Conservation (phyloP, 2,797 vertebrate genomes). For the Tapera naevia region DNA sequence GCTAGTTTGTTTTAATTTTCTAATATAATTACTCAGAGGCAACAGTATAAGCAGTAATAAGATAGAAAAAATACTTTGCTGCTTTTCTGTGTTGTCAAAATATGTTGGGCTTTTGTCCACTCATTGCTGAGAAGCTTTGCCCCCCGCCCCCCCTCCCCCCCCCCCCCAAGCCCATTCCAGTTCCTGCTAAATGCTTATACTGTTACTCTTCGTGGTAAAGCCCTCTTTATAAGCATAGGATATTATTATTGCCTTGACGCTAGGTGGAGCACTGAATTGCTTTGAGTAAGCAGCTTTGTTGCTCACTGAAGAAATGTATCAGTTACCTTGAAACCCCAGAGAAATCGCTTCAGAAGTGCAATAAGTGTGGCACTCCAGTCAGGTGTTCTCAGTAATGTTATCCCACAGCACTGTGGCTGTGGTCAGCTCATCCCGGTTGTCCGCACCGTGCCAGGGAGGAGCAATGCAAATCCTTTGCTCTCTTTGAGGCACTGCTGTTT, state of each 20-base stretch:
- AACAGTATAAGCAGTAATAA: neutral
- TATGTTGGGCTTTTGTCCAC: neutral
- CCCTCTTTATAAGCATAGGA: neutral
- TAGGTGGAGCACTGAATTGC: neutral
- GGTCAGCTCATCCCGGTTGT: fast-evolving
- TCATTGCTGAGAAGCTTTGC: neutral
- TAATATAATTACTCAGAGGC: neutral
- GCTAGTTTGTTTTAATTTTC: neutral
- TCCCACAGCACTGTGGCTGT: neutral
- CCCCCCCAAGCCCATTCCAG: neutral
- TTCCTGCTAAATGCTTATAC: neutral
- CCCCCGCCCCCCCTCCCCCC: no score
- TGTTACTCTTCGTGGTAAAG: neutral
- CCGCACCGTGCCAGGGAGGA: fast-evolving
- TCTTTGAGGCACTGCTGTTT: fast-evolving
- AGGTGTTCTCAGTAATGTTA: neutral
- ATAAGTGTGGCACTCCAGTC: neutral
- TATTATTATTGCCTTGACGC: neutral
- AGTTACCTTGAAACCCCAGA: neutral
- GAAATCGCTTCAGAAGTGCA: neutral
- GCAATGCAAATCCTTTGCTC: neutral
- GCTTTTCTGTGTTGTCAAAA: neutral
- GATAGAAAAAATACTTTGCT: neutral
- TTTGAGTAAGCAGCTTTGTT: neutral
- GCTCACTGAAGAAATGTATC: neutral